Evolutionary conservation across 2,888 invertebrate species (phyloP), one percentile per base, ranked within the genome.

Genomic region (Pecten maximus): DNA sequence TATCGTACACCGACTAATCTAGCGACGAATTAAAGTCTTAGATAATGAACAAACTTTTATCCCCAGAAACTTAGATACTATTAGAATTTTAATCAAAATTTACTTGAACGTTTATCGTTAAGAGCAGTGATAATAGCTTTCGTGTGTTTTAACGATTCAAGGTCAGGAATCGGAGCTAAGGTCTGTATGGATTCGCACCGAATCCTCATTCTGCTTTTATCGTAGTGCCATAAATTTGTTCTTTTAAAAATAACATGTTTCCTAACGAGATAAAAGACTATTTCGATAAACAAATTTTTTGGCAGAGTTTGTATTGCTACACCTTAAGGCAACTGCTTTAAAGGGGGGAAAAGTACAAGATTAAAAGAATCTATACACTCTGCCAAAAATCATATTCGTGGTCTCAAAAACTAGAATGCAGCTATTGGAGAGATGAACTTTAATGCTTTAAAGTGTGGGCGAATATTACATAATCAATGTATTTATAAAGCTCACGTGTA

Each of bases 61-160:
- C 74, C 74, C 74, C 74, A 0, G 10, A 74, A 28, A 74, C 74
- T 74, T 74, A 74, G 74, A 74, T 35, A 74, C 74, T 74, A 74
- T 74, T 74, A 74, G 74, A 74, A 74, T 74, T 74, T 74, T 74
- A 74, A 74, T 74, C 74, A 74, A 74, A 74, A 74, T 35, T 74
- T 74, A 74, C 74, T 74, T 74, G 74, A 74, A 74, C 74, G 74
- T 74, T 74, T 74, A 74, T 74, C 74, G 35, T 35, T 35, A 74
- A 74, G 74, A 74, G 35, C 10, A 74, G 74, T 35, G 74, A 74
- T 74, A 74, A 74, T 74, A 35, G 74, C 12, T 74, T 74, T 74
- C 74, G 35, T 74, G 74, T 74, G 74, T 35, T 35, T 28, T 74
- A 74, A 74, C 35, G 74, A 74, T 28, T 74, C 74, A 74, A 74